phyloP scores from a whole-genome alignment of 2,797 vertebrate genomes.

The Sebastes elongatus region DNA sequence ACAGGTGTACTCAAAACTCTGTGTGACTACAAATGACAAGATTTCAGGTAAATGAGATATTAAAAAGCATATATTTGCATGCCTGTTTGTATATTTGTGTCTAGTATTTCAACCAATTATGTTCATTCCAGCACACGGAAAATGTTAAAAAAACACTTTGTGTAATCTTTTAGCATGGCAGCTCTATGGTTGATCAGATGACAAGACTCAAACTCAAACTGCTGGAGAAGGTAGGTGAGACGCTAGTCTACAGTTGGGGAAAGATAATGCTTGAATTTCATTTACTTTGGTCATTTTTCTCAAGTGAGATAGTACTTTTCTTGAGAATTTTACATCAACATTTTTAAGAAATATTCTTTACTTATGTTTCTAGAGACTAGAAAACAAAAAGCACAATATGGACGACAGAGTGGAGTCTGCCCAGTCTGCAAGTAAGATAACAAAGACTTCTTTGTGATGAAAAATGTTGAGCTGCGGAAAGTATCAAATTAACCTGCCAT shows the following conservation, averaged over 20 bases:
- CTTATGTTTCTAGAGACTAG: slow-evolving; percentile 79
- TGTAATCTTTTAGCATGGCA: slow-evolving; percentile 62
- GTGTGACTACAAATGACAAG: slow-evolving; percentile 12
- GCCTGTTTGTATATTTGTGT: neutral
- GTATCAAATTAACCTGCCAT: neutral
- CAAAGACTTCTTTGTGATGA: neutral
- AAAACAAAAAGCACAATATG: slow-evolving; percentile 78
- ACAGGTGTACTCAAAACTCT: neutral
- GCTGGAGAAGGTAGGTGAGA: slow-evolving; percentile 83
- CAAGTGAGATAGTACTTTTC: neutral
- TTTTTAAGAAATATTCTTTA: neutral
- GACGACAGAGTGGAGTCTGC: slow-evolving; percentile 68
- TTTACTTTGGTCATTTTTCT: neutral
- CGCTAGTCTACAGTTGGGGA: neutral
- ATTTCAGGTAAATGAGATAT: slow-evolving; percentile 26
- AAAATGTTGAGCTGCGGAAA: neutral
- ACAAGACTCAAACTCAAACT: slow-evolving; percentile 82
- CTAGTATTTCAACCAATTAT: neutral
- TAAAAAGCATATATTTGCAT: neutral
- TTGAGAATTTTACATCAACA: neutral
- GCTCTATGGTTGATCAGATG: slow-evolving; percentile 81
- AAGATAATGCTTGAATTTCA: neutral
- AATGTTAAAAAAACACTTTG: neutral
- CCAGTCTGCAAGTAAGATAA: slow-evolving; percentile 70
- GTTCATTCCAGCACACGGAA: neutral